Conservation (phyloP, 1,140 invertebrate genomes). For the Hetaerina americana region DNA sequence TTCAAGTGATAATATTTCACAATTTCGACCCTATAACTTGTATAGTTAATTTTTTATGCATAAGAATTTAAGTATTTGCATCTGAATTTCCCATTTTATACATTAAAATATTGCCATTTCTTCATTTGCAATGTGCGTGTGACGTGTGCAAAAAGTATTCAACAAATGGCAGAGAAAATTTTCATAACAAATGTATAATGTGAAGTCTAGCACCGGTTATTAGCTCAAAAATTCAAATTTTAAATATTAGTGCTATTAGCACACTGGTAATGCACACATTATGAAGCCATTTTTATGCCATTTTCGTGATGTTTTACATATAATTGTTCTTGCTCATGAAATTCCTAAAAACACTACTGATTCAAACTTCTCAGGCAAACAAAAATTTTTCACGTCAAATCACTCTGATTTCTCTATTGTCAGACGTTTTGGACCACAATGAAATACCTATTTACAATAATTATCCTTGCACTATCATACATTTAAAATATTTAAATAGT, state of each 20-base stretch:
- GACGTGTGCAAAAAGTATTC: neutral
- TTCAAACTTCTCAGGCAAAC: neutral
- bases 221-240: neutral
- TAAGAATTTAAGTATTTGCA: no score
- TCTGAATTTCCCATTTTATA: neutral
- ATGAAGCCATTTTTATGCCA: neutral
- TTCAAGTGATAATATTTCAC: no score
- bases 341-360: neutral
- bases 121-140: neutral
- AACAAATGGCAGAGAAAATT: neutral
- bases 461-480: neutral
- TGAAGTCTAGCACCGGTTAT: neutral
- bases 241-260: neutral
- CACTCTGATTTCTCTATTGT: neutral
- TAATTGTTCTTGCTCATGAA: neutral
- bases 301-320: neutral
- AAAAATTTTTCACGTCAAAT: neutral
- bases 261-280: neutral
- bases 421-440: neutral
- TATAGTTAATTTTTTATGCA: no score
- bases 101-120: neutral
- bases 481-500: neutral
- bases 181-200: neutral
- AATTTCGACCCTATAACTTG: no score
- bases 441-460: neutral